These are phyloP conservation scores for Leptonema lineaticorne DNA, from an alignment of 1,140 invertebrate species.

Conservation along the genomic window DNA sequence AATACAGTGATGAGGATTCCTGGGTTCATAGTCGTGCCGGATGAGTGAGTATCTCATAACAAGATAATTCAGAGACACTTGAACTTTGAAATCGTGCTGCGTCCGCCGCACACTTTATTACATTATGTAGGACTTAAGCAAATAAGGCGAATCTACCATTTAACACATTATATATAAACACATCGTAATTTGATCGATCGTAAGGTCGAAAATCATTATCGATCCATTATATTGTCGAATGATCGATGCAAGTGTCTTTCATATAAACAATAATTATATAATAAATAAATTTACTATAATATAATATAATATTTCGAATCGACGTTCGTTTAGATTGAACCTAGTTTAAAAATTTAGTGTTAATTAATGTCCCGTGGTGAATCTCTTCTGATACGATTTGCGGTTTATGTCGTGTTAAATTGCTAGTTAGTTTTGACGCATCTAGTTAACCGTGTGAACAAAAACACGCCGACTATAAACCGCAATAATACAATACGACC, in stretches of 20 bases:
- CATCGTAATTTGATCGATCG: no score
- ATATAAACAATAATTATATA: no score
- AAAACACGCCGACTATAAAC: slow-evolving; percentile 26
- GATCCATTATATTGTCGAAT: no score
- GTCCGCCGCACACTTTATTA: neutral
- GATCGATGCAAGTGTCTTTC: no score
- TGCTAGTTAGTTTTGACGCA: slow-evolving; percentile 23
- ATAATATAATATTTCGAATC: no score
- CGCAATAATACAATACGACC: slow-evolving; percentile 23
- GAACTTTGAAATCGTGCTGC: neutral
- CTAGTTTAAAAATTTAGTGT: no score
- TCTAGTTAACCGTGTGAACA: slow-evolving; percentile 35
- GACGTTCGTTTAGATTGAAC: no score
- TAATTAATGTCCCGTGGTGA: no score
- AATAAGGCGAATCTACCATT: no score
- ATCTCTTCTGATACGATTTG: slow-evolving; percentile 25
- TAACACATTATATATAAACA: no score
- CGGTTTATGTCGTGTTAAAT: slow-evolving; percentile 16
- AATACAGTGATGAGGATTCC: slow-evolving; percentile 16
- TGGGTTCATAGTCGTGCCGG: slow-evolving; percentile 10
- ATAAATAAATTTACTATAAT: no score
- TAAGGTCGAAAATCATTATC: no score
- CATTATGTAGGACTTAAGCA: neutral
- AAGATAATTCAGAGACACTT: slow-evolving; percentile 25
- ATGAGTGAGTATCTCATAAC: slow-evolving; percentile 23